These are phyloP conservation scores for Palythoa heliodiscus DNA, from an alignment of 92 coral and sea anemone species.

Conservation along the genomic window DNA sequence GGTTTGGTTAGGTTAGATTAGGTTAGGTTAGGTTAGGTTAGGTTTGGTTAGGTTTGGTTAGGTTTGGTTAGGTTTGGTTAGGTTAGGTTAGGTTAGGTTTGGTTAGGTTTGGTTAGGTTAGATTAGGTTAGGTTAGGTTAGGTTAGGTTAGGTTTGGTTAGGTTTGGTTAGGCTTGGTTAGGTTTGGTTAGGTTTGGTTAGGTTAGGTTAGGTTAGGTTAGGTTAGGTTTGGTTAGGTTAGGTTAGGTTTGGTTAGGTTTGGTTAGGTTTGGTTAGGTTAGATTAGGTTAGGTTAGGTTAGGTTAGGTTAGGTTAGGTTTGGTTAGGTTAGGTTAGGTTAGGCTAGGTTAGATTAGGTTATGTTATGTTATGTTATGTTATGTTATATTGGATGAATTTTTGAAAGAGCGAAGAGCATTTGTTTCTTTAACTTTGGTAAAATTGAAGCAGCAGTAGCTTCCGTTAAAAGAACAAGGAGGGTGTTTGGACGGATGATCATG, in stretches of 20 bases:
- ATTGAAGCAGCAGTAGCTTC: too few species aligned
- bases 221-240: not conserved
- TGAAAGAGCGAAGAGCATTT: too few species aligned
- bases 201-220: not conserved
- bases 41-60: not conserved
- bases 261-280: not conserved
- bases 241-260: not conserved
- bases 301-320: not conserved
- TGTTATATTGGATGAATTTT: not conserved
- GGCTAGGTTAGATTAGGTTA: not conserved
- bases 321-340: not conserved
- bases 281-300: not conserved
- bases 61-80: not conserved
- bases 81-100: not conserved
- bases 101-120: not conserved
- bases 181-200: not conserved
- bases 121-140: not conserved
- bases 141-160: not conserved
- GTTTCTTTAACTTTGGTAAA: too few species aligned
- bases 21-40: not conserved
- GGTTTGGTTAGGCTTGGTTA: not conserved
- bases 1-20: not conserved
- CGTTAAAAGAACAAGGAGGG: too few species aligned
- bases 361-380: not conserved
- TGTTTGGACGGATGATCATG: too few species aligned